Evolutionary conservation across 1,140 invertebrate species (phyloP).

Genomic region (Drosophila sulfurigaster): DNA sequence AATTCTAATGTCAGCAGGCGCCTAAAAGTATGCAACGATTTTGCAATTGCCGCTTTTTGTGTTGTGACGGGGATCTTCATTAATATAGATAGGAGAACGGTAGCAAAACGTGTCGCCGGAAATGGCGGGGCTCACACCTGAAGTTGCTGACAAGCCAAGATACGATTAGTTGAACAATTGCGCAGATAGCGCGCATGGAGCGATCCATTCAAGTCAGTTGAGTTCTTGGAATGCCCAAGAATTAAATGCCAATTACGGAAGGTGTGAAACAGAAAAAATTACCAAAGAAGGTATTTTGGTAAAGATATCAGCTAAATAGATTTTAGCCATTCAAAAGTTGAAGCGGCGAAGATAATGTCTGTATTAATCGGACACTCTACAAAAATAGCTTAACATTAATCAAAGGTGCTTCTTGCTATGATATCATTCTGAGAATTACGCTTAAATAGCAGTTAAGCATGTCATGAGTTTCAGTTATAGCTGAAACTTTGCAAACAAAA

Average conservation of each 20-base stretch:
- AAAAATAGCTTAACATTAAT: slow-evolving; percentile 17
- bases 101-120: slow-evolving; percentile 25
- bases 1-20: neutral
- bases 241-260: slow-evolving; percentile 65
- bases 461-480: slow-evolving; percentile 1
- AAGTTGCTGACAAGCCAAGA: slow-evolving; percentile 26
- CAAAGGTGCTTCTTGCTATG: neutral
- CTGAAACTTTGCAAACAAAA: slow-evolving; percentile 2
- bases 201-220: slow-evolving; percentile 50
- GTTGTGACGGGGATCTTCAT: neutral
- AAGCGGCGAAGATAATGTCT: slow-evolving; percentile 25
- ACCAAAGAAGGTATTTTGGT: slow-evolving; percentile 13
- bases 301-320: slow-evolving; percentile 29
- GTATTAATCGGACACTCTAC: slow-evolving; percentile 1
- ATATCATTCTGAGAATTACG: slow-evolving; percentile 3
- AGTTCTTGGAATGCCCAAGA: slow-evolving; percentile 50
- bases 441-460: slow-evolving; percentile 14
- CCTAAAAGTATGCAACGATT: slow-evolving; percentile 14
- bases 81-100: neutral
- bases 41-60: neutral
- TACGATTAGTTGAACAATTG: slow-evolving; percentile 50
- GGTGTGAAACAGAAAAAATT: neutral
- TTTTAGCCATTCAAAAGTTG: slow-evolving; percentile 31
- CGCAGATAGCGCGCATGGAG: slow-evolving; percentile 42
- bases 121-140: slow-evolving; percentile 18